Base-by-base conservation (phyloP, 2,888 invertebrate genomes). In the Panopea generosa region DNA sequence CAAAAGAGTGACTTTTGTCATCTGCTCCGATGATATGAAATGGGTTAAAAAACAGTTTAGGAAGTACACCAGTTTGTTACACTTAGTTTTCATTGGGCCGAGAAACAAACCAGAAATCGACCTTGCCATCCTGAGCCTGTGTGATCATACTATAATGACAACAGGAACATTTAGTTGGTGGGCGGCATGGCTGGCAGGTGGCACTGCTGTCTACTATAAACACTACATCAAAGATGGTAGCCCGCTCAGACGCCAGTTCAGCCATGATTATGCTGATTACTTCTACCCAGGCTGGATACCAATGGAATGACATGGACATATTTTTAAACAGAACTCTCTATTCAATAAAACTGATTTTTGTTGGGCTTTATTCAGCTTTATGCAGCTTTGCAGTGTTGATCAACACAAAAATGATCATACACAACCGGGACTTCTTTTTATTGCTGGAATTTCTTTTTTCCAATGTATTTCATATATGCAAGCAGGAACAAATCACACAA, bases 131-230 rank as follows among this genome's bases (percentile, higher is more conserved):
- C 65, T 87, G 7, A 53, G 84, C 14, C 59, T 74, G 45, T 84
- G 85, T 69, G 77, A 86, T 53, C 87, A 87, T 63, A 77, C 78
- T 9, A 86, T 87, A 7, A 84, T 77, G 45, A 82, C 85, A 1
- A 84, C 86, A 2, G 87, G 87, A 0, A 82, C 86, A 1, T 87
- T 82, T 59, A 73, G 86, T 40, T 87, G 86, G 86, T 86, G 86
- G 86, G 74, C 77, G 9, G 81, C 74, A 1, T 86, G 77, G 76
- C 66, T 86, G 40, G 76, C 77, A 16, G 80, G 74, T 11, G 86
- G 86, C 2, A 77, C 66, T 14, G 76, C 77, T 0, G 70, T 82
- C 4, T 85, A 84, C 62, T 84, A 69, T 27, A 77, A 82, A 67
- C 65, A 82, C 59, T 76, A 73, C 6, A 71, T 80, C 14, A 70